A percentile compares a stretch with the other conserved stretches of the same genome.
Conservation (phyloP, 2,113 vertebrate genomes). For the Myrmophylax atrothorax region DNA sequence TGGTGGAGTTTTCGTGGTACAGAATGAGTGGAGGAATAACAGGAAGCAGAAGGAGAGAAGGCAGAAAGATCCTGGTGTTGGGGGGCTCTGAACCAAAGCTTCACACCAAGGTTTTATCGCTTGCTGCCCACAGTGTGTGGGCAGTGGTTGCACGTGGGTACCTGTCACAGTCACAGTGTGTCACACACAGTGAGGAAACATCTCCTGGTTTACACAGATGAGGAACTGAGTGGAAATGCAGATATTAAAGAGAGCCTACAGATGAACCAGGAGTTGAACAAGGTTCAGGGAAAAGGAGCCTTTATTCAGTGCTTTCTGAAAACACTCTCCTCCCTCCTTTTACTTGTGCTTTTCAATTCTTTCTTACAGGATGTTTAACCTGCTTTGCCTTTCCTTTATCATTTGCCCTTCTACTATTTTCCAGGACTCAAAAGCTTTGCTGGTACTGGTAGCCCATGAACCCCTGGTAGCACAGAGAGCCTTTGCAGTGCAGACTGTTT, state of each 20-base stretch:
- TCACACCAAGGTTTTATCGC: background rate
- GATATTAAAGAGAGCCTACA: background rate
- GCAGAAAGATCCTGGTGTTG: background rate
- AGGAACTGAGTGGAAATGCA: background rate
- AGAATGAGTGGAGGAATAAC: background rate
- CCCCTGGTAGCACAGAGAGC: background rate
- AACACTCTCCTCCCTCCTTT: background rate
- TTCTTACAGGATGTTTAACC: background rate
- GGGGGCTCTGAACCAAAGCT: background rate
- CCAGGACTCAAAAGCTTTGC: background rate
- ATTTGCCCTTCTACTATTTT: background rate
- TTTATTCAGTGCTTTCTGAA: background rate
- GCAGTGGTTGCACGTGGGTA: background rate
- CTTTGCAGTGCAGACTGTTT: background rate
- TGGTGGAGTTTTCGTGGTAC: fast-evolving
- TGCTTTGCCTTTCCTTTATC: background rate
- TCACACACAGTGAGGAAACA: background rate
- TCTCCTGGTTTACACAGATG: background rate
- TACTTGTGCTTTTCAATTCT: background rate
- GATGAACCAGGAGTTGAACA: background rate
- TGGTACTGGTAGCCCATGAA: background rate
- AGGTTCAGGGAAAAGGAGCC: background rate
- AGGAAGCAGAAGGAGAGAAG: background rate
- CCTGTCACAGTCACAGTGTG: background rate
- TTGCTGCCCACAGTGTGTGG: background rate